Conservation (phyloP, 2,113 vertebrate species). For the Athene cunicularia region DNA sequence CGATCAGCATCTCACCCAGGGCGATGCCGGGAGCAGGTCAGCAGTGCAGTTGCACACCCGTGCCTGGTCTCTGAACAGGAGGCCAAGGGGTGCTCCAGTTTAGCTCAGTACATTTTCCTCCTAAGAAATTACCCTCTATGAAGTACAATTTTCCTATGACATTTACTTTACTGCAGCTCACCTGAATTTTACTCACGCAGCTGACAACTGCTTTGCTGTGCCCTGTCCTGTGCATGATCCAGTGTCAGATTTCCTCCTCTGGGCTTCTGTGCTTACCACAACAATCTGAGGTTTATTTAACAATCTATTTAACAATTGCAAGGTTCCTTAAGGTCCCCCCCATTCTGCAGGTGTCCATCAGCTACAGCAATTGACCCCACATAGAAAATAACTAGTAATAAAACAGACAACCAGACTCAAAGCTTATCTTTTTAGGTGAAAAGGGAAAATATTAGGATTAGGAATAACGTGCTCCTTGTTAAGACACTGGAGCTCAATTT, state of each 20-base stretch:
- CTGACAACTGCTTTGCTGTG: not conserved
- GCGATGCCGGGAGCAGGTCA: not conserved
- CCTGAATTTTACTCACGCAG: not conserved
- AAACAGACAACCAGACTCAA: not conserved
- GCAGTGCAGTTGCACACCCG: not conserved
- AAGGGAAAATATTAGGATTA: not conserved
- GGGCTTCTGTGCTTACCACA: not conserved
- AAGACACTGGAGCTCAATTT: not conserved
- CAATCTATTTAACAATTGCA: fast-evolving
- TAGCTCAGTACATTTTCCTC: not conserved
- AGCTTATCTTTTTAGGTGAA: not conserved
- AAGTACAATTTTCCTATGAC: not conserved
- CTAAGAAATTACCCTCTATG: not conserved
- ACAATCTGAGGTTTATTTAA: not conserved
- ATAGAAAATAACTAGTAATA: not conserved
- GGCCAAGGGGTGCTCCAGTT: not conserved
- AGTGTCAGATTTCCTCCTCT: not conserved
- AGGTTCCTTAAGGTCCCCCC: not conserved
- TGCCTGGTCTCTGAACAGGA: not conserved
- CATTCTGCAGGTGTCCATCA: not conserved
- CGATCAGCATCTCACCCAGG: fast-evolving
- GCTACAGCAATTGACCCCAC: not conserved
- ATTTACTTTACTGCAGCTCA: not conserved
- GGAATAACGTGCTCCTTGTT: not conserved
- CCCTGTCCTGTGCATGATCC: not conserved